Conservation (phyloP, 2,113 vertebrate species). For the Hydropotes inermis region DNA sequence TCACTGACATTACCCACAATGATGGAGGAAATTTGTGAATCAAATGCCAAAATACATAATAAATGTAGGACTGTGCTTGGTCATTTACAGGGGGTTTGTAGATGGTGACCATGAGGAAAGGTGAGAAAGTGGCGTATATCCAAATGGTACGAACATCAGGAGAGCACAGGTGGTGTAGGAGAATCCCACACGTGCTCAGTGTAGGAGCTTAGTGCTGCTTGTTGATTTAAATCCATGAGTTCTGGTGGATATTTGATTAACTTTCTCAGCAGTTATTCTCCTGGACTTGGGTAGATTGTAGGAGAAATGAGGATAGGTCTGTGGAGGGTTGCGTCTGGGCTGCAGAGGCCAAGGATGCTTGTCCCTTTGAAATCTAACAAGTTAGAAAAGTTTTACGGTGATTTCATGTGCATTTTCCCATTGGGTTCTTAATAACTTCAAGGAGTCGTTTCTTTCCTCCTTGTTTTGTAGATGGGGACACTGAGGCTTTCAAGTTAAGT, state of each 20-base stretch:
- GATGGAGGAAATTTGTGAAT: conserved; percentile 16
- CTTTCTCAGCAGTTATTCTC: not conserved
- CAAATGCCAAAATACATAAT: not conserved
- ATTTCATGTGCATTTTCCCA: not conserved
- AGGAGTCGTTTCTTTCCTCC: not conserved
- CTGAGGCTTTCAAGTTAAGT: not conserved
- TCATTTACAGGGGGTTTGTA: not conserved
- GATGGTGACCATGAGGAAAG: not conserved
- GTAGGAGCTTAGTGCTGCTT: not conserved
- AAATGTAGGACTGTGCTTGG: not conserved
- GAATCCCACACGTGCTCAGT: not conserved
- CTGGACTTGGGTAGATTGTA: not conserved
- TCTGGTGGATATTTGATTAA: not conserved
- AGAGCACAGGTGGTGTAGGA: not conserved
- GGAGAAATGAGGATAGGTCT: not conserved
- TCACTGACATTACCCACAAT: not conserved
- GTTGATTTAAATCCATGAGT: not conserved
- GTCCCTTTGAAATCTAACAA: not conserved
- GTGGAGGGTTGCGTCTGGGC: not conserved
- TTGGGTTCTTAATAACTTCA: not conserved
- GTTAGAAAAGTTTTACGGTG: not conserved
- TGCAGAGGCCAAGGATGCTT: not conserved
- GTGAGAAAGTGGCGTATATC: not conserved
- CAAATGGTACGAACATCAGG: not conserved
- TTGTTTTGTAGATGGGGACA: not conserved